Conservation (phyloP, 2,888 invertebrate genomes). For the Invenusta paracnida region DNA sequence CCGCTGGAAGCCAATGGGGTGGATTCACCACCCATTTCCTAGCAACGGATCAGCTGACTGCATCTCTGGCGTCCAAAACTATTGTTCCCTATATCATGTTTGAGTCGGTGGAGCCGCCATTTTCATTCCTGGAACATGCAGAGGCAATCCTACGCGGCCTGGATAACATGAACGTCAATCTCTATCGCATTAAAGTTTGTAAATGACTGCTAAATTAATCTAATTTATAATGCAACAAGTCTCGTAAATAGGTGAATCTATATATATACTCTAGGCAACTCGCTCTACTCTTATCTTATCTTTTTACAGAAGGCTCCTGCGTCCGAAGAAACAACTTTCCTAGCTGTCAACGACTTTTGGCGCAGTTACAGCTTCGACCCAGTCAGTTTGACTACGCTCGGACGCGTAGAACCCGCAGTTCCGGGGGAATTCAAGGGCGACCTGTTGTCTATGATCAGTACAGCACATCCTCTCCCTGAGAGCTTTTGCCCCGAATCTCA, state of each 20-base stretch:
- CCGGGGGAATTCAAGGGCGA: neutral
- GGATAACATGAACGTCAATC: conserved; percentile 56
- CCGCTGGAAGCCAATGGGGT: conserved; percentile 48
- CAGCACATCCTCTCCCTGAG: conserved; percentile 55
- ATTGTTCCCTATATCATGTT: conserved; percentile 54
- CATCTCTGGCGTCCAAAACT: conserved; percentile 48
- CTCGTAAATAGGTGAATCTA: too few relatives aligned
- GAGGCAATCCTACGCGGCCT: conserved; percentile 51
- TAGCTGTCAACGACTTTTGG: conserved; percentile 55
- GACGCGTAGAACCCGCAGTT: neutral
- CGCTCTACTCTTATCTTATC: too few relatives aligned
- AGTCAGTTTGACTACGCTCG: conserved; percentile 47
- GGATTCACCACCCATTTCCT: conserved; percentile 51
- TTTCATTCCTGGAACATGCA: conserved; percentile 49
- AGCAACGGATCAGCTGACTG: conserved; percentile 50
- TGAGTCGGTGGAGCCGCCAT: conserved; percentile 51
- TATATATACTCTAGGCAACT: too few relatives aligned
- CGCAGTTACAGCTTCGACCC: conserved; percentile 51
- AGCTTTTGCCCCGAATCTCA: conserved; percentile 49
- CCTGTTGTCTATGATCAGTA: conserved; percentile 48
- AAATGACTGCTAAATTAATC: too few relatives aligned
- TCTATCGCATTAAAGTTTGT: conserved; percentile 39
- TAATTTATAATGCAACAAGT: too few relatives aligned
- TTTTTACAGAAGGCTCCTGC: too few relatives aligned
- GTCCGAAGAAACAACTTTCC: conserved; percentile 45